Conservation (phyloP, 2,797 vertebrate genomes). For the Moxostoma hubbsi region DNA sequence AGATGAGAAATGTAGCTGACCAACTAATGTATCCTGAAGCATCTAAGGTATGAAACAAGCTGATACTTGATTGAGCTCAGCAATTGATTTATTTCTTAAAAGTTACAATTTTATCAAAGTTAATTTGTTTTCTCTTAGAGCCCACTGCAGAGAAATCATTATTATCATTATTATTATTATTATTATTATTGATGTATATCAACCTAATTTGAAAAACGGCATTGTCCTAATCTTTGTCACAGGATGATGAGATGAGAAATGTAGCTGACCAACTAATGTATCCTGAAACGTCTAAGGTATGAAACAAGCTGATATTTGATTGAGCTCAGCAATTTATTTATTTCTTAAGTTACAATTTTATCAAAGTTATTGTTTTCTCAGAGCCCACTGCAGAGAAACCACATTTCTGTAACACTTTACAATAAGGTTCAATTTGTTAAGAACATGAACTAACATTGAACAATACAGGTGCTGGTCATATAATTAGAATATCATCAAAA, state of each 20-base stretch:
- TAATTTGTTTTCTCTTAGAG: too few species aligned
- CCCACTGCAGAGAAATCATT: too few species aligned
- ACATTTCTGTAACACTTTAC: too few species aligned
- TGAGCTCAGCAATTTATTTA: background rate
- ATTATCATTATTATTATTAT: too few species aligned
- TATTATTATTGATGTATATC: background rate
- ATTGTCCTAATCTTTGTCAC: background rate
- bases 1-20: constrained; percentile 59
- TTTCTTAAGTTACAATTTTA: too few species aligned
- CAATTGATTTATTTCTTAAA: background rate
- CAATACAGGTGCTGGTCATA: too few species aligned
- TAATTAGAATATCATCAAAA: too few species aligned
- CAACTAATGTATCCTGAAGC: constrained; percentile 52
- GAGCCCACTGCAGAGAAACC: too few species aligned
- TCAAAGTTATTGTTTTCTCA: too few species aligned
- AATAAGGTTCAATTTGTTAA: too few species aligned
- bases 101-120: too few species aligned
- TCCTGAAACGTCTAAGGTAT: constrained; percentile 37
- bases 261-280: constrained; percentile 57
- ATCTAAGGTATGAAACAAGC: constrained; percentile 30
- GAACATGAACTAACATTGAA: too few species aligned
- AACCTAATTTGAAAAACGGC: background rate
- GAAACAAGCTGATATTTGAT: background rate
- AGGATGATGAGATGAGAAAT: constrained; percentile 64
- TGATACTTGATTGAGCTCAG: background rate